A percentile compares a stretch with the other conserved stretches of the same genome.
Evolutionary conservation across 2,797 vertebrate species (phyloP).

Genomic region (Lepus oiostolus): DNA sequence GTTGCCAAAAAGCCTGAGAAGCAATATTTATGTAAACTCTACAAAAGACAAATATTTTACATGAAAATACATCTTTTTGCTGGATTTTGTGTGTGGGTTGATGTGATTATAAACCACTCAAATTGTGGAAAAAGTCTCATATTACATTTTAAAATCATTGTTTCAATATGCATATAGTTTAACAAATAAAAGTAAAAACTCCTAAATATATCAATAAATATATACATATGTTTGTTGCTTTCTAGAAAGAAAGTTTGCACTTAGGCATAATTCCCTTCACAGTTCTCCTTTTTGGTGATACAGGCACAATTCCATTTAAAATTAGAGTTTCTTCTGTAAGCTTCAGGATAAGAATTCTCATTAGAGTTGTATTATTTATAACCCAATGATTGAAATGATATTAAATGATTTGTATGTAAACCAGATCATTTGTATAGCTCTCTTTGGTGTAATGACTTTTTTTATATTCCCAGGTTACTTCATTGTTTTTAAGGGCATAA

Average conservation of each 20-base stretch:
- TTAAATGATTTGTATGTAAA: slow-evolving; percentile 19
- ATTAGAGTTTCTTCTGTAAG: neutral
- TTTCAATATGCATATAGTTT: slow-evolving; percentile 28
- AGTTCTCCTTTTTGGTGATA: too few species aligned
- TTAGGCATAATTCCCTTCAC: neutral
- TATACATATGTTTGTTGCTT: slow-evolving; percentile 58
- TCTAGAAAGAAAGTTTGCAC: neutral
- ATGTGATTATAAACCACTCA: slow-evolving; percentile 71
- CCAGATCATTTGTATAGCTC: neutral
- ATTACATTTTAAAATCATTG: slow-evolving; percentile 59
- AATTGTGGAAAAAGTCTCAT: slow-evolving; percentile 61
- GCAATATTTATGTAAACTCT: slow-evolving; percentile 80
- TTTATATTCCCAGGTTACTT: neutral
- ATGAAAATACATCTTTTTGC: slow-evolving; percentile 68
- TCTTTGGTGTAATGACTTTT: neutral
- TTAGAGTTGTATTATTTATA: slow-evolving; percentile 32
- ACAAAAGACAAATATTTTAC: slow-evolving; percentile 74
- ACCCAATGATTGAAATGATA: neutral
- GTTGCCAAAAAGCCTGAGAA: slow-evolving; percentile 82
- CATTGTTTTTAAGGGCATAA: neutral
- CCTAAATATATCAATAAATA: slow-evolving; percentile 67
- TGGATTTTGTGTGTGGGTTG: slow-evolving; percentile 45
- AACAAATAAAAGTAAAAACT: slow-evolving; percentile 73
- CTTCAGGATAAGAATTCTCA: neutral
- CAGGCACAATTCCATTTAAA: neutral